phyloP scores from a whole-genome alignment of 2,797 vertebrate species.

The Coregonus sp. region DNA sequence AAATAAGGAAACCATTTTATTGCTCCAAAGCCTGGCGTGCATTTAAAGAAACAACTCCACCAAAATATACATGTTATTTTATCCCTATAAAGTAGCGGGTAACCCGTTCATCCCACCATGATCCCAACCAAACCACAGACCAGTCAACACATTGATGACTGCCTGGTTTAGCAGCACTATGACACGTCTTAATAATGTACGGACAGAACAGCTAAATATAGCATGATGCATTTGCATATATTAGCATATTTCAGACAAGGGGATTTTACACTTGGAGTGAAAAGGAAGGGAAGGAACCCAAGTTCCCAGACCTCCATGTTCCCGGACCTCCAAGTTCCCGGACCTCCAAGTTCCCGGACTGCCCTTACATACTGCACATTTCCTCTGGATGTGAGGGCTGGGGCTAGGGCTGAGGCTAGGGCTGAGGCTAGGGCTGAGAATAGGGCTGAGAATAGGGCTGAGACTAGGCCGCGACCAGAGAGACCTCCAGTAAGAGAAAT shows the following conservation, averaged over 20 bases:
- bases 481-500: conserved; percentile 42
- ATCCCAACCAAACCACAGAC: conserved; percentile 71
- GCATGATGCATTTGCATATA: conserved; percentile 41
- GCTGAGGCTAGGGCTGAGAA: conserved; percentile 38
- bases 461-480: conserved; percentile 47
- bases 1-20: conserved; percentile 15
- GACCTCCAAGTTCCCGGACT: no score
- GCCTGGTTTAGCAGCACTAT: conserved; percentile 44
- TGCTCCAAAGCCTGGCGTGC: conserved; percentile 36
- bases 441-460: no score
- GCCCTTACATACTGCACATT: conserved; percentile 38
- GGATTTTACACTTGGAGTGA: conserved; percentile 33
- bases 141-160: conserved; percentile 63
- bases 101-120: conserved; percentile 46
- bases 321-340: no score
- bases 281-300: conserved; percentile 5
- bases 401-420: conserved; percentile 34
- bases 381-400: conserved; percentile 53
- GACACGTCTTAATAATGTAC: conserved; percentile 28
- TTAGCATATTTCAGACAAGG: conserved; percentile 34
- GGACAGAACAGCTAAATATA: conserved; percentile 32
- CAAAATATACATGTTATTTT: conserved; percentile 46
- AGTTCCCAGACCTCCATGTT: no score
- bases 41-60: conserved; percentile 32
- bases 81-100: conserved; percentile 48